Base-by-base conservation (phyloP, 2,797 vertebrate species). In the Prionace glauca region DNA sequence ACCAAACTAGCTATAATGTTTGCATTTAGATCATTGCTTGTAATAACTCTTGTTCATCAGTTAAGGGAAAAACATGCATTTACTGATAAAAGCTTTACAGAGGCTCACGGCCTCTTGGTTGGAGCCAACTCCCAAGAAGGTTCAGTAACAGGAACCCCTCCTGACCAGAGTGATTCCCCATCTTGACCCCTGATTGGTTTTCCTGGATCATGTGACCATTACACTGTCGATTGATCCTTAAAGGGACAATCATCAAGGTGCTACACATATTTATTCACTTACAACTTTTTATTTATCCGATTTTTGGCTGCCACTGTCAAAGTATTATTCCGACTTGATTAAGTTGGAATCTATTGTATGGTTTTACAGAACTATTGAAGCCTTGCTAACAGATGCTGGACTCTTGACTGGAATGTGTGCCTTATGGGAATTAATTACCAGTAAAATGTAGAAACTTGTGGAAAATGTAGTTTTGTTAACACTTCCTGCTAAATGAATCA, bases 381-480 rank as follows among this genome's bases (percentile, higher is more conserved):
- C 9, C 45, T 3, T 60, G 93, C 60, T 60, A 50, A n/a, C 41
- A 95, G 26, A 77, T 74, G 93, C 93, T 8, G 2, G 26, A 56
- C 12, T 36, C 50, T 41, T 14, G 12, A 56, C 12, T 74, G 92
- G 69, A 94, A 72, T 95, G 71, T 72, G 29, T 95, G 71, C 69
- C 45, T 92, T 92, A 36, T 92, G 90, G 90, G 90, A 92, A 92
- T 92, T 69, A 92, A 95, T 72, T 95, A 77, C 50, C 45, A 95
- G 50, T 56, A 95, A 95, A 77, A 50, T 72, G 69, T 62, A 77
- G 93, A 29, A 95, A 60, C 29, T 95, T 60, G 16, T 77, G 93
- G 93, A 71, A 95, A 60, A 95, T 94, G 65, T 71, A 94, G 67
- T 94, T 94, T n/a, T 72, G 93, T 94, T 94, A 50, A 94, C 93